Conservation (phyloP, 2,888 invertebrate genomes). For the Willowsia nigromaculata region DNA sequence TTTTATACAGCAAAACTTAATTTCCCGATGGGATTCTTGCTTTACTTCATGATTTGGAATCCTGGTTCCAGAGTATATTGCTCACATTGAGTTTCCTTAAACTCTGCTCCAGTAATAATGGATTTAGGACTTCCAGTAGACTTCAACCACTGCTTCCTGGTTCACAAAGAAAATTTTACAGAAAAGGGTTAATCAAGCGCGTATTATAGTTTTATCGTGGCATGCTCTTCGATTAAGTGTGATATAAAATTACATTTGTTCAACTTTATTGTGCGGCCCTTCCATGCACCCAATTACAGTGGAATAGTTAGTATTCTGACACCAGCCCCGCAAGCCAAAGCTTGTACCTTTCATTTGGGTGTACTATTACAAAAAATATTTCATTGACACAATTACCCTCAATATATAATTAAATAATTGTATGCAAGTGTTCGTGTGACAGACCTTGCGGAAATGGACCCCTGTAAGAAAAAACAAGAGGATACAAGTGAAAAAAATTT, state of each 20-base stretch:
- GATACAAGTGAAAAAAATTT: neutral
- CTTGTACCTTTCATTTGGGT: conserved; percentile 85
- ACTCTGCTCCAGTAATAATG: conserved; percentile 87
- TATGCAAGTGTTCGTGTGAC: too few species aligned
- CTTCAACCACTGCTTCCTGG: conserved; percentile 84
- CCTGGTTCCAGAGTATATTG: conserved; percentile 38
- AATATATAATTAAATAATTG: too few species aligned
- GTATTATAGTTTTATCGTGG: too few species aligned
- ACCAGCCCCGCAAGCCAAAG: conserved; percentile 86
- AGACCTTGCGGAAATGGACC: conserved; percentile 77
- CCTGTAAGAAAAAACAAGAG: conserved; percentile 53
- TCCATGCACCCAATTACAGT: conserved; percentile 84
- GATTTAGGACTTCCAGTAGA: conserved; percentile 88
- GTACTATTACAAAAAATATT: conserved; percentile 81
- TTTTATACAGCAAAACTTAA: too few species aligned
- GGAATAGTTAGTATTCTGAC: conserved; percentile 86
- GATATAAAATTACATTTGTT: conserved; percentile 65
- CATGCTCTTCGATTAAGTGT: too few species aligned
- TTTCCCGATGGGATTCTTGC: neutral
- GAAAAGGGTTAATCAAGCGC: too few species aligned
- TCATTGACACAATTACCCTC: neutral
- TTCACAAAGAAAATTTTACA: too few species aligned
- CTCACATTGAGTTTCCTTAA: conserved; percentile 83
- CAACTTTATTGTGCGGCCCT: conserved; percentile 63
- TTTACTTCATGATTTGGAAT: conserved; percentile 68